phyloP scores from a whole-genome alignment of 2,113 vertebrate species.

The Tupaia chinensis region DNA sequence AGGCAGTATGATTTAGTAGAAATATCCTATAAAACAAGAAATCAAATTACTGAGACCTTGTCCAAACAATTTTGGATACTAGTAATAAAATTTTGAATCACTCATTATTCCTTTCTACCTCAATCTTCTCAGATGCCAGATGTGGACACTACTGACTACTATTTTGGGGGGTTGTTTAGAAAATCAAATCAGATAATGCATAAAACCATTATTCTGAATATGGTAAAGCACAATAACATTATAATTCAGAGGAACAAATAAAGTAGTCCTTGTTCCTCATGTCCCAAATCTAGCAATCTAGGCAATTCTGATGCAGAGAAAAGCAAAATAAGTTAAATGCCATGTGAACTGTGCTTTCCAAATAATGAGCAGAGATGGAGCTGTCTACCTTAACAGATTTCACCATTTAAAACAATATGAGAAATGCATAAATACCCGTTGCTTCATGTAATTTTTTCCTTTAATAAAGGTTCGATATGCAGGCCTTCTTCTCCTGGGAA shows the following conservation, averaged over 20 bases:
- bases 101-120: neutral
- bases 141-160: neutral
- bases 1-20: neutral
- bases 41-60: neutral
- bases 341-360: neutral
- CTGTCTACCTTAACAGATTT: conserved; percentile 1
- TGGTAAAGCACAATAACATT: neutral
- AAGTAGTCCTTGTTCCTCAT: neutral
- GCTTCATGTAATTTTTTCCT: conserved; percentile 94
- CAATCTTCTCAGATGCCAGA: neutral
- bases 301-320: neutral
- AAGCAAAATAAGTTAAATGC: conserved; percentile 20
- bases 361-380: neutral
- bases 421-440: conserved; percentile 88
- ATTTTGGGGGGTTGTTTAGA: neutral
- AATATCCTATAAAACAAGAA: neutral
- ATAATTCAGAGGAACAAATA: neutral
- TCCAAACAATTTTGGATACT: neutral
- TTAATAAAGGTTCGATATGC: conserved; percentile 93
- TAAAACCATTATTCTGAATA: neutral
- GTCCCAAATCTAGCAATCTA: neutral
- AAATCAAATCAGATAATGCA: neutral
- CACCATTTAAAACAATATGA: neutral
- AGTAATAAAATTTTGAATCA: neutral
- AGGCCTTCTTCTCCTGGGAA: conserved; percentile 87